A percentile compares a stretch with the other conserved stretches of the same genome.
phyloP scores from a whole-genome alignment of 2,888 invertebrate genomes.

The Leuctra nigra region DNA sequence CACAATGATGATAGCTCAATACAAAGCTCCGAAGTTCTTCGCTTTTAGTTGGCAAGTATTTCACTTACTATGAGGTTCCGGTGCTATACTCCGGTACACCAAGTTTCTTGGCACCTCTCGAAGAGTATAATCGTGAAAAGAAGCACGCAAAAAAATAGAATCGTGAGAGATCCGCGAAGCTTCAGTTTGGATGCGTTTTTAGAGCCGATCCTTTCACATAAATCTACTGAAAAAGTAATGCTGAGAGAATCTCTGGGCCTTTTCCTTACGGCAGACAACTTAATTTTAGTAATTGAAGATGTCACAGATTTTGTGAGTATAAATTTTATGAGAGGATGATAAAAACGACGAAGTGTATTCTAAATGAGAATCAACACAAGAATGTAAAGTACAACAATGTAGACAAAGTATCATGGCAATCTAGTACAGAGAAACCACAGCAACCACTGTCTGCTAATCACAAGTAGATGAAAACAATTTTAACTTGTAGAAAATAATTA shows the following conservation, averaged over 20 bases:
- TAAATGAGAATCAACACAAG: too few species aligned
- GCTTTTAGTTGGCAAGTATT: slow-evolving; percentile 8
- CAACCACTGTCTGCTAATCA: too few species aligned
- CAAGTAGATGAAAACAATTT: too few species aligned
- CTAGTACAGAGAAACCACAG: too few species aligned
- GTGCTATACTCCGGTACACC: neutral
- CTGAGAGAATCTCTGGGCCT: too few species aligned
- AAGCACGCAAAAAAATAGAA: neutral
- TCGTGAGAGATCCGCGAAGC: neutral
- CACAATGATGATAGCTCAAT: too few species aligned
- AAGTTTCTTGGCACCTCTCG: slow-evolving; percentile 15
- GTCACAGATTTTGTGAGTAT: too few species aligned
- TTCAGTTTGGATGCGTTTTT: slow-evolving; percentile 13
- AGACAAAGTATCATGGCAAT: too few species aligned
- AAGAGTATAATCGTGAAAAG: neutral
- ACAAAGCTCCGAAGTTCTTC: neutral
- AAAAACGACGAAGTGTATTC: too few species aligned
- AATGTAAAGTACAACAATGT: too few species aligned
- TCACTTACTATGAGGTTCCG: slow-evolving; percentile 4
- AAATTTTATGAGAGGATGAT: too few species aligned
- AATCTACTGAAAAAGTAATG: neutral
- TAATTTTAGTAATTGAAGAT: neutral
- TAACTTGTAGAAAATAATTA: too few species aligned
- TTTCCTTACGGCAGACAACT: neutral
- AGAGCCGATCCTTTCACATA: slow-evolving; percentile 9